These are phyloP conservation scores for Halcyon leucocephala DNA, from an alignment of 2,797 vertebrate genomes.

Conservation along the genomic window DNA sequence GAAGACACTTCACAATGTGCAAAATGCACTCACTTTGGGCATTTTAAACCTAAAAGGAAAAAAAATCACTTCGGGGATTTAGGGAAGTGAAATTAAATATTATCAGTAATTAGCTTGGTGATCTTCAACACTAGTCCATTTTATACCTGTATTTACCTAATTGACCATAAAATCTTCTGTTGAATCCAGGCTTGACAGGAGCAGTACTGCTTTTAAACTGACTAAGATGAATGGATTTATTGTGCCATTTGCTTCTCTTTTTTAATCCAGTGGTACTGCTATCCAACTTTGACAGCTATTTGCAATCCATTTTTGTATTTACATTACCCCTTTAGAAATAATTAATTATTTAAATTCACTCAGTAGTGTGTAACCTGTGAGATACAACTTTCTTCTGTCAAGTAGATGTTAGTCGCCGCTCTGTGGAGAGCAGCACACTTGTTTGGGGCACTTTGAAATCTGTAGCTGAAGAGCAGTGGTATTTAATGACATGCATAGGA, in stretches of 20 bases:
- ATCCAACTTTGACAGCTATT: slow-evolving; percentile 51
- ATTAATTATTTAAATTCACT: not conserved
- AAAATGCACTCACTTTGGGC: slow-evolving; percentile 25
- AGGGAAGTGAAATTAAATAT: slow-evolving; percentile 81
- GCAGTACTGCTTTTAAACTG: slow-evolving; percentile 71
- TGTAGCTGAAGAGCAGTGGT: not conserved
- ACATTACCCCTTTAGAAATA: slow-evolving; percentile 55
- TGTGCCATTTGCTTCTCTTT: slow-evolving; percentile 56
- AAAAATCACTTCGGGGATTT: slow-evolving; percentile 74
- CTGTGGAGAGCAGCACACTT: not conserved
- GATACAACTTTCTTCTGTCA: not conserved
- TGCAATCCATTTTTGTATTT: slow-evolving; percentile 62
- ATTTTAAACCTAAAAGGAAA: slow-evolving; percentile 54
- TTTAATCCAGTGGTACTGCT: slow-evolving; percentile 47
- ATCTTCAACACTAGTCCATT: slow-evolving; percentile 77
- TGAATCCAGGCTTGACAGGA: slow-evolving; percentile 73
- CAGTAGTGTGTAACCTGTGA: not conserved
- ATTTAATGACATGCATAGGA: not conserved
- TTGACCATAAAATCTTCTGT: slow-evolving; percentile 83
- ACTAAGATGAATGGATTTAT: slow-evolving; percentile 80
- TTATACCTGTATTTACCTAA: slow-evolving; percentile 84
- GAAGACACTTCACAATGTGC: slow-evolving; percentile 16
- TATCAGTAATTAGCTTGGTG: slow-evolving; percentile 82
- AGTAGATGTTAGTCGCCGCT: not conserved
- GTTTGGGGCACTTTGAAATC: not conserved